Evolutionary conservation across 2,113 vertebrate genomes (phyloP).

Genomic region (Chionis minor): DNA sequence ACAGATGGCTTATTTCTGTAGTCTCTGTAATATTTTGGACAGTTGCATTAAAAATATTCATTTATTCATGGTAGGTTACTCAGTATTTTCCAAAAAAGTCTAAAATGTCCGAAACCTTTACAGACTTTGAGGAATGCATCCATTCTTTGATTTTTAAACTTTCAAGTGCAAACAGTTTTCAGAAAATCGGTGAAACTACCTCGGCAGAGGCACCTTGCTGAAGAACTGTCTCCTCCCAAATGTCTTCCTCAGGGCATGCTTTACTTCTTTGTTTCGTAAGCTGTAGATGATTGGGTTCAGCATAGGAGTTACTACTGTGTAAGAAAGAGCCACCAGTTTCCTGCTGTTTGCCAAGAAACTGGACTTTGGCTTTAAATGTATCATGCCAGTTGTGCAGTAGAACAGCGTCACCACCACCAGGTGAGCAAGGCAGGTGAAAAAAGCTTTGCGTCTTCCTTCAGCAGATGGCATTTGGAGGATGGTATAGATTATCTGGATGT

Average conservation of each 20-base stretch:
- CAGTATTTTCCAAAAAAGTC: background rate
- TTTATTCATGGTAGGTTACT: background rate
- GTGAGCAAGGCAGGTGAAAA: background rate
- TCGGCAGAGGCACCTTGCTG: background rate
- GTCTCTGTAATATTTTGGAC: background rate
- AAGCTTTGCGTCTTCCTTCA: background rate
- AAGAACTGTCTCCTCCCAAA: background rate
- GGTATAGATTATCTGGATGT: background rate
- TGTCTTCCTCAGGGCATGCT: background rate
- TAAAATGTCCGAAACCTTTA: background rate
- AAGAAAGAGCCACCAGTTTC: slow-evolving; percentile 14
- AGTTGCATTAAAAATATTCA: background rate
- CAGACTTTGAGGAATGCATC: background rate
- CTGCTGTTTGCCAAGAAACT: background rate
- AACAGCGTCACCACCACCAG: background rate
- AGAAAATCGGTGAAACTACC: background rate
- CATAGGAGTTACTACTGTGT: slow-evolving; percentile 3
- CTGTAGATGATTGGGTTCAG: background rate
- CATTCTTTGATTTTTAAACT: background rate
- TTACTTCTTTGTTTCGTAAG: slow-evolving; percentile 18
- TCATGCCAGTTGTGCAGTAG: background rate
- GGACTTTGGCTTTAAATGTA: background rate
- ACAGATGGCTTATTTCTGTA: background rate
- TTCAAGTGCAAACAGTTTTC: background rate
- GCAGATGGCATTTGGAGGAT: background rate